These are phyloP conservation scores for Denticeps clupeoides DNA, from an alignment of 2,797 vertebrate species.

Conservation along the genomic window DNA sequence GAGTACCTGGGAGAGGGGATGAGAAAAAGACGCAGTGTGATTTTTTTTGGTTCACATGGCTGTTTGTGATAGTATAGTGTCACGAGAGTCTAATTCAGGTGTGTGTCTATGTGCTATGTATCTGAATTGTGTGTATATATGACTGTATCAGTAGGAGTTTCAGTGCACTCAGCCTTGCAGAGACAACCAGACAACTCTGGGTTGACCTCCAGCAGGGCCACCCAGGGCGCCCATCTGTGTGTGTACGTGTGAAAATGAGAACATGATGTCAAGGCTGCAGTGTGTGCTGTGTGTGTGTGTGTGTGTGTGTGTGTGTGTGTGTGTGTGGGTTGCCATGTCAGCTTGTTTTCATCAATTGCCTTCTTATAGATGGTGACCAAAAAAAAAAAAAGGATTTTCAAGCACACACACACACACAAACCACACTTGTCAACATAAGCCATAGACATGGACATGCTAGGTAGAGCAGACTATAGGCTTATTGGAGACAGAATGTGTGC, in stretches of 20 bases:
- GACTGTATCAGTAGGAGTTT: neutral
- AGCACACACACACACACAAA: constrained; percentile 4
- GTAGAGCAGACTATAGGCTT: constrained; percentile 44
- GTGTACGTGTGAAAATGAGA: neutral
- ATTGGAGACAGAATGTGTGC: constrained; percentile 49
- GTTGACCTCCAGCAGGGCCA: neutral
- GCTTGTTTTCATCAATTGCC: constrained; percentile 16
- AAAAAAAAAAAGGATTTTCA: neutral
- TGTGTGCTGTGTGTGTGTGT: constrained; percentile 1
- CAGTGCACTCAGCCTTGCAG: neutral
- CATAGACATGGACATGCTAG: constrained; percentile 35
- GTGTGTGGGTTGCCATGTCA: constrained; percentile 13
- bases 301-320: neutral
- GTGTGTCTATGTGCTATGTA: neutral
- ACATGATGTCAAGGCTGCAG: constrained; percentile 7
- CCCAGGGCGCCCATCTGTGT: neutral
- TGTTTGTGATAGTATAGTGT: too few relatives aligned
- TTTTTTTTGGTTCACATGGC: too few relatives aligned
- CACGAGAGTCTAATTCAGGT: neutral
- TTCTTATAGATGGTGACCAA: neutral
- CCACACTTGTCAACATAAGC: neutral
- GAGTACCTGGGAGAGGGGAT: too few relatives aligned
- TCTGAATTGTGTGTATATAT: neutral
- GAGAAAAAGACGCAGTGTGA: too few relatives aligned
- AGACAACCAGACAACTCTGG: neutral